Evolutionary conservation across 2,113 vertebrate genomes (phyloP).

Genomic region (Leucosticte australis): DNA sequence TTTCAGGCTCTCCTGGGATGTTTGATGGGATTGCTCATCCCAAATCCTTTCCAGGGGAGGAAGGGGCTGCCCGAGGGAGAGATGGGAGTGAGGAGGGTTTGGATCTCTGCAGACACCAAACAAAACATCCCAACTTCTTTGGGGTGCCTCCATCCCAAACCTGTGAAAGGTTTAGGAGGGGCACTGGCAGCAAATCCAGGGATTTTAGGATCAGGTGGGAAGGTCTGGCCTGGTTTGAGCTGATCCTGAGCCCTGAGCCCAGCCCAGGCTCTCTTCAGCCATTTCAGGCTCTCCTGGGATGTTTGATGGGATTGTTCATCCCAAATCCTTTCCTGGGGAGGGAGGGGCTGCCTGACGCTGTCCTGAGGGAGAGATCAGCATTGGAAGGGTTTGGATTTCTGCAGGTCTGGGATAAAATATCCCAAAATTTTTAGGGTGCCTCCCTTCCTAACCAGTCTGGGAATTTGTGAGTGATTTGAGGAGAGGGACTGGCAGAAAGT

Average conservation of each 20-base stretch:
- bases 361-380: not conserved
- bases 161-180: no score
- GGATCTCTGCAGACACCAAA: no score
- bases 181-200: no score
- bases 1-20: no score
- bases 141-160: no score
- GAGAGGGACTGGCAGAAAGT: not conserved
- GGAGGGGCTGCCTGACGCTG: not conserved
- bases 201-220: no score
- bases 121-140: no score
- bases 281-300: not conserved
- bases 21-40: no score
- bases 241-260: not conserved
- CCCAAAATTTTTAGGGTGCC: not conserved
- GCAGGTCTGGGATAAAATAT: no score
- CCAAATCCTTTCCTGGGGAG: not conserved
- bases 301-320: slow-evolving; percentile 37
- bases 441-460: not conserved
- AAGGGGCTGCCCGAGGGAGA: no score
- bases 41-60: not conserved
- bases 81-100: not conserved
- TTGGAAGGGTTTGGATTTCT: not conserved
- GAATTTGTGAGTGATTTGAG: no score
- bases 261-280: not conserved
- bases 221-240: not conserved